Percentiles rank a stretch among this genome's conserved stretches.
These are phyloP conservation scores for Hoplodrina ambigua DNA, from an alignment of 2,888 invertebrate species.

Conservation along the genomic window DNA sequence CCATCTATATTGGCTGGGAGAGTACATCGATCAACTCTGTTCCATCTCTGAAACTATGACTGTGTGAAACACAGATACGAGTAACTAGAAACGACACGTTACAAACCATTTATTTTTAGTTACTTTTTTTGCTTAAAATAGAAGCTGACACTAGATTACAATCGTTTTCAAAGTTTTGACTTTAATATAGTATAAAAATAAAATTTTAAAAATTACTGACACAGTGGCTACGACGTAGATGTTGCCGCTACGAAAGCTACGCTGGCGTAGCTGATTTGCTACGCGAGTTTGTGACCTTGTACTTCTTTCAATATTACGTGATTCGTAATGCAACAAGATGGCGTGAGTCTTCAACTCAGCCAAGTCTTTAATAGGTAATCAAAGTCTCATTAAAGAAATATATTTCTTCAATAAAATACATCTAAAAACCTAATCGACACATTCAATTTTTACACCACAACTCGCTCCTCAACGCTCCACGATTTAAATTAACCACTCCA, in stretches of 20 bases:
- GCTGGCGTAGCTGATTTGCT: neutral
- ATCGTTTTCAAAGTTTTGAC: no score
- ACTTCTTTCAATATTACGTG: neutral
- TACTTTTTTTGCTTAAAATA: no score
- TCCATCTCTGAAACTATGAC: slow-evolving; percentile 55
- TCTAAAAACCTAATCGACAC: slow-evolving; percentile 7
- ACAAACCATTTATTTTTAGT: no score
- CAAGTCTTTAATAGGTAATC: neutral
- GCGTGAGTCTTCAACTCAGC: neutral
- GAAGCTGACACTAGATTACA: no score
- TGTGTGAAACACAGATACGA: slow-evolving; percentile 9
- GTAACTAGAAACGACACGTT: slow-evolving; percentile 21
- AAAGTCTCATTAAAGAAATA: neutral
- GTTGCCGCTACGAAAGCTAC: slow-evolving; percentile 4
- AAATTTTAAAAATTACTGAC: neutral
- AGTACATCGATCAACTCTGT: slow-evolving; percentile 54
- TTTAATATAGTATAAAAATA: no score
- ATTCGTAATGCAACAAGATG: neutral
- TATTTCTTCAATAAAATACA: neutral
- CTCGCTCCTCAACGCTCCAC: slow-evolving; percentile 10
- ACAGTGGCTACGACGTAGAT: slow-evolving; percentile 6
- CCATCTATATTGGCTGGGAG: slow-evolving; percentile 31
- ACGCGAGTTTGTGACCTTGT: neutral
- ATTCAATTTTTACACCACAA: slow-evolving; percentile 25
- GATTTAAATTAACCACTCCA: slow-evolving; percentile 53